Conservation (phyloP, 2,888 invertebrate species). For the Xestoiulus laeticollis region DNA sequence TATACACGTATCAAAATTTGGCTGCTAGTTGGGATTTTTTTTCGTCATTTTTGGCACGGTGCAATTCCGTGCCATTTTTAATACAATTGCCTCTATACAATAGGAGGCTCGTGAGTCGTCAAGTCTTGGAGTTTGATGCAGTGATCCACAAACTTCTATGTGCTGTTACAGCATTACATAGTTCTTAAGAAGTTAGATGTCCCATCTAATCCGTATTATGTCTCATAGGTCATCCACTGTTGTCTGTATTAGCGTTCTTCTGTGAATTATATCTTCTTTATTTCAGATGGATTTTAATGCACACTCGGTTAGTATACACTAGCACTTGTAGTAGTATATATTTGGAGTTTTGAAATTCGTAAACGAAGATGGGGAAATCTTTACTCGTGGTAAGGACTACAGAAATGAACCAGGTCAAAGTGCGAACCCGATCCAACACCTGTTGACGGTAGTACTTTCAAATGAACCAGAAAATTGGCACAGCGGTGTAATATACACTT, state of each 20-base stretch:
- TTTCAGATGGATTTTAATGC: constrained; percentile 13
- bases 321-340: constrained; percentile 40
- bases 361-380: background rate
- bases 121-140: background rate
- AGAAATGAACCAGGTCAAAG: background rate
- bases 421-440: background rate
- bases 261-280: background rate
- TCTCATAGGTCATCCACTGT: too few relatives aligned
- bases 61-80: background rate
- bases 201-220: background rate
- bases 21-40: background rate
- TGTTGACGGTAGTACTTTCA: background rate
- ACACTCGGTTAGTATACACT: constrained; percentile 49
- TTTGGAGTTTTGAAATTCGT: constrained; percentile 4
- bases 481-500: constrained; percentile 28
- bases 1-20: constrained; percentile 41
- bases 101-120: background rate
- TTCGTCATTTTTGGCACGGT: background rate
- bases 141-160: background rate
- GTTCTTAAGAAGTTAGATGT: background rate
- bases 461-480: constrained; percentile 36
- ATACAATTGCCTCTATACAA: background rate
- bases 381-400: background rate
- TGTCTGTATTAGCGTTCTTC: background rate
- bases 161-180: background rate